Conservation (phyloP, 2,888 invertebrate species). For the Sipunculus nudus region DNA sequence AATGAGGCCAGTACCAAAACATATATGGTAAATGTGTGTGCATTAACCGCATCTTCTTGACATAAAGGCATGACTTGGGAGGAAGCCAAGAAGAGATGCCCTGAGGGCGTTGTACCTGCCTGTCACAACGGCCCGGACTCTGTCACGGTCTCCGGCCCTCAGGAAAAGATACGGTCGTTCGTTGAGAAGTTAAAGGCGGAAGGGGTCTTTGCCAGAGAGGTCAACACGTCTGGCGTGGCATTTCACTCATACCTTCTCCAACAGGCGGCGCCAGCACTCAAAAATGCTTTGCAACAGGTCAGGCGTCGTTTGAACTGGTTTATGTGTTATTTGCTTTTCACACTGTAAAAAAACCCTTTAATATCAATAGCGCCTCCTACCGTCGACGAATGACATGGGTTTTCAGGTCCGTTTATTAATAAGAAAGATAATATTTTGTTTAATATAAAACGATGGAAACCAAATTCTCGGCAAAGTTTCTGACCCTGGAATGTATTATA, state of each 20-base stretch:
- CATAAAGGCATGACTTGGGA: slow-evolving; percentile 75
- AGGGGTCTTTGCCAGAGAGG: slow-evolving; percentile 83
- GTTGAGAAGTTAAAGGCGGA: slow-evolving; percentile 69
- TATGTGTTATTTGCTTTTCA: no score
- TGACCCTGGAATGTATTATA: no score
- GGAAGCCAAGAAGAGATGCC: slow-evolving; percentile 78
- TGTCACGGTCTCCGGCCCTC: slow-evolving; percentile 90
- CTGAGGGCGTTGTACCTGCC: slow-evolving; percentile 82
- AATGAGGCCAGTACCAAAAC: slow-evolving; percentile 10
- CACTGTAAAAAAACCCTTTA: no score
- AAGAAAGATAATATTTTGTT: no score
- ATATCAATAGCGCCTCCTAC: no score
- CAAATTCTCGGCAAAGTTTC: no score
- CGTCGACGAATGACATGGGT: no score
- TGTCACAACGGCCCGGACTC: slow-evolving; percentile 92
- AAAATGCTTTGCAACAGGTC: slow-evolving; percentile 72
- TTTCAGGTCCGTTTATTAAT: no score
- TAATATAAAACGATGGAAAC: no score
- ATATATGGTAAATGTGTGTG: slow-evolving; percentile 32
- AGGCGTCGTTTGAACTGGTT: no score
- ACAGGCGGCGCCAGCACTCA: slow-evolving; percentile 82
- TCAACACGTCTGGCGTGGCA: slow-evolving; percentile 88
- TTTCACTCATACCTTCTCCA: slow-evolving; percentile 94
- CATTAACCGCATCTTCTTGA: no score
- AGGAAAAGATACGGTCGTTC: slow-evolving; percentile 72